Percentiles rank a stretch among this genome's conserved stretches.
These are phyloP conservation scores for Troides oblongomaculatus DNA, from an alignment of 2,888 invertebrate species.

Conservation along the genomic window DNA sequence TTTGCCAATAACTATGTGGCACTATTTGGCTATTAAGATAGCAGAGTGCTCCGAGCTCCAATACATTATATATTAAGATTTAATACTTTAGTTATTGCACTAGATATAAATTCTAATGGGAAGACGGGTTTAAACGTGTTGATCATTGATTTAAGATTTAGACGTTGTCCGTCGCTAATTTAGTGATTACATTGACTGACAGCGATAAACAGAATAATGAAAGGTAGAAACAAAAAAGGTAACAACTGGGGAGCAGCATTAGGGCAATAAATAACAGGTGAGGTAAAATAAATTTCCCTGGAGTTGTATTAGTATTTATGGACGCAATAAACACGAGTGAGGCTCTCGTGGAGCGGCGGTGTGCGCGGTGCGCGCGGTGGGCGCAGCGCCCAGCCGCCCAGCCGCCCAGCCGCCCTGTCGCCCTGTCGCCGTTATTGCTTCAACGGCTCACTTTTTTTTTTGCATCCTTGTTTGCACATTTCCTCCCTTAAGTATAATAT, in stretches of 20 bases:
- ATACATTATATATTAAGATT: too few species aligned
- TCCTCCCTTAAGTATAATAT: not conserved
- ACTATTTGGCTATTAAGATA: too few species aligned
- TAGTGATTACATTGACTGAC: conserved; percentile 3
- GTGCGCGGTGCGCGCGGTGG: too few species aligned
- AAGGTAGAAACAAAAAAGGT: conserved; percentile 38
- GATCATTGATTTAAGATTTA: too few species aligned
- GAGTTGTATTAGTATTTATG: conserved; percentile 78
- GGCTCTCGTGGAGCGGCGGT: conserved; percentile 62
- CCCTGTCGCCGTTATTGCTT: conserved; percentile 55
- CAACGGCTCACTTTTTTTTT: conserved; percentile 38
- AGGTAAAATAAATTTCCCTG: conserved; percentile 73
- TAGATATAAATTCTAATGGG: too few species aligned
- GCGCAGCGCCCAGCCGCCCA: too few species aligned
- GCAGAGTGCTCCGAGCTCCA: too few species aligned
- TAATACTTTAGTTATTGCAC: too few species aligned
- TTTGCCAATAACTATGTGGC: too few species aligned
- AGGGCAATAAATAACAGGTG: conserved; percentile 73
- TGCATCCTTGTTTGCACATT: conserved; percentile 7
- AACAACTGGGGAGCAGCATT: conserved; percentile 55
- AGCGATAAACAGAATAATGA: conserved; percentile 24
- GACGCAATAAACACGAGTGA: conserved; percentile 67
- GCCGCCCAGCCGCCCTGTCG: conserved; percentile 18
- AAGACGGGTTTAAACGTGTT: too few species aligned
- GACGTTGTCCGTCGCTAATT: too few species aligned